Percentiles rank a stretch among this genome's conserved stretches.
These are phyloP conservation scores for Cichlasoma orientale DNA, from an alignment of 2,797 vertebrate species.

Conservation along the genomic window DNA sequence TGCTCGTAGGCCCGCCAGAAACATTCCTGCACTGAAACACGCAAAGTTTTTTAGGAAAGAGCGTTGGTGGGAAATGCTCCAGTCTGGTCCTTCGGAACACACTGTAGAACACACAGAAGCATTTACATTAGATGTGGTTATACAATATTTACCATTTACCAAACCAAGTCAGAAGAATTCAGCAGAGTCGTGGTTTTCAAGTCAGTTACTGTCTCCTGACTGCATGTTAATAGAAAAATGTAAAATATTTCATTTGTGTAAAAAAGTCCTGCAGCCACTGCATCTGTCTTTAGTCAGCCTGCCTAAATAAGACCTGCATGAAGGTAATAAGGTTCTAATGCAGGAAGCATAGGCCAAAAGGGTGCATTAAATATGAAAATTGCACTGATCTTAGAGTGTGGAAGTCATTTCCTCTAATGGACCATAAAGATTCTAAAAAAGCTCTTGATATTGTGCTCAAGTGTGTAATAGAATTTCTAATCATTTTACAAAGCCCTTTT, in stretches of 20 bases:
- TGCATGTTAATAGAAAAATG: background rate
- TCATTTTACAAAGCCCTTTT: conserved; percentile 30
- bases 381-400: conserved; percentile 33
- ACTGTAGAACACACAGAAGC: background rate
- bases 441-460: conserved; percentile 27
- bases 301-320: conserved; percentile 33
- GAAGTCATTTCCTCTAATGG: conserved; percentile 57
- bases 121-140: background rate
- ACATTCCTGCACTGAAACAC: conserved; percentile 28
- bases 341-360: conserved; percentile 30
- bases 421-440: conserved; percentile 34
- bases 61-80: background rate
- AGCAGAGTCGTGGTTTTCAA: background rate
- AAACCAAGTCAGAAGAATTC: background rate
- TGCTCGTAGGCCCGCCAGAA: conserved; percentile 18
- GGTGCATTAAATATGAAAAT: conserved; percentile 55
- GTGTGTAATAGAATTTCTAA: conserved; percentile 50
- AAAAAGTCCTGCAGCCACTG: background rate
- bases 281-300: conserved; percentile 25
- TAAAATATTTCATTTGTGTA: background rate
- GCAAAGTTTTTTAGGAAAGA: background rate
- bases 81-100: background rate
- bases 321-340: conserved; percentile 28
- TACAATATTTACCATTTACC: background rate
- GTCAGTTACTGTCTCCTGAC: background rate